Conservation (phyloP, 2,113 vertebrate species). For the Platycercus adscitus region DNA sequence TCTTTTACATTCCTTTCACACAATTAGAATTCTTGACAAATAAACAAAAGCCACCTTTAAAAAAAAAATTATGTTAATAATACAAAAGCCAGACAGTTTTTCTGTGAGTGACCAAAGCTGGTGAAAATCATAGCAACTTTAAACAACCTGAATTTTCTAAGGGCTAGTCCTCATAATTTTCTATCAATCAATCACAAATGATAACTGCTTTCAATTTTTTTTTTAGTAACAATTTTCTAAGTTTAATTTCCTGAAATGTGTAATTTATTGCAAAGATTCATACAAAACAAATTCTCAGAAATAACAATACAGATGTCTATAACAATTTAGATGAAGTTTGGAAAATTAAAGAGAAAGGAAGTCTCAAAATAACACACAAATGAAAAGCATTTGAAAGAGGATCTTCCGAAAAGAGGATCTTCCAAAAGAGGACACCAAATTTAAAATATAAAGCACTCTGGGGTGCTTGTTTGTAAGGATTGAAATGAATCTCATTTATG, state of each 20-base stretch:
- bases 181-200: neutral
- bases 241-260: neutral
- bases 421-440: neutral
- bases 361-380: neutral
- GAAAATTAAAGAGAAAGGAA: neutral
- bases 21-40: neutral
- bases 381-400: neutral
- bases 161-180: neutral
- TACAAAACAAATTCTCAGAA: neutral
- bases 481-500: neutral
- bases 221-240: neutral
- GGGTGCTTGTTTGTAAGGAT: neutral
- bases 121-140: neutral
- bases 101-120: neutral
- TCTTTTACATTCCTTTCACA: neutral
- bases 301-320: neutral
- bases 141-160: neutral
- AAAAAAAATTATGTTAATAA: neutral
- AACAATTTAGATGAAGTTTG: neutral
- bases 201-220: neutral
- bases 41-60: neutral
- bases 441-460: neutral
- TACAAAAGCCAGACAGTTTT: neutral
- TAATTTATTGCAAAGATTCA: neutral
- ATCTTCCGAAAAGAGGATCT: neutral